Conservation (phyloP, 1,140 invertebrate species). For the Apis mellifera region Amel_HAv3.1 CM009945.2:8360501-8361000, state of each 20-base stretch:
- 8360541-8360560: too few species aligned
- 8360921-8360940: neutral
- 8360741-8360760: neutral
- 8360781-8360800: neutral
- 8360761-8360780: neutral
- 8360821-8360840: slow-evolving; percentile 35
- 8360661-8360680: neutral
- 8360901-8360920: slow-evolving; percentile 1
- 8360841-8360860: slow-evolving; percentile 30
- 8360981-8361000: neutral
- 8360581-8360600: too few species aligned
- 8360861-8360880: neutral
- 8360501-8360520: neutral
- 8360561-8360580: too few species aligned
- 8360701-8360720: too few species aligned
- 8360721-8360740: too few species aligned
- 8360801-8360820: slow-evolving; percentile 24
- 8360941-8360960: neutral
- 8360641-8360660: neutral
- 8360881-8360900: neutral
- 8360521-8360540: neutral
- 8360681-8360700: neutral
- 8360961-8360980: neutral
- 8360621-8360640: neutral
- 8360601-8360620: neutral